phyloP scores from a whole-genome alignment of 1,140 invertebrate genomes.

The Drosophila arizonae region DNA sequence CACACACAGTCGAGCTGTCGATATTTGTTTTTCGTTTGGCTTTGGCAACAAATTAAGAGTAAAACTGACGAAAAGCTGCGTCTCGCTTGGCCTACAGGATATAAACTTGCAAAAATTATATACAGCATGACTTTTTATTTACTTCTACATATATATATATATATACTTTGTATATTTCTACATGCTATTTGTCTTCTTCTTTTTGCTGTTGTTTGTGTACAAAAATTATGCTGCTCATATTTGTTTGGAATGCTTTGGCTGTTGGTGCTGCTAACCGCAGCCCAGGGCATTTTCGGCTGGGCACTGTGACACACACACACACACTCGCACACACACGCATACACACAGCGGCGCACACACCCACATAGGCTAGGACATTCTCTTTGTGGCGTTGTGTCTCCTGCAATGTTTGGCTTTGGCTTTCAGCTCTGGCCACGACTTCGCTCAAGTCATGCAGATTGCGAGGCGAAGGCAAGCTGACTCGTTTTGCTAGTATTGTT shows the following conservation, averaged over 20 bases:
- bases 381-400: conserved; percentile 58
- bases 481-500: conserved; percentile 36
- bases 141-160: background rate
- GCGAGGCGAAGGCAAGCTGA: conserved; percentile 32
- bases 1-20: conserved; percentile 50
- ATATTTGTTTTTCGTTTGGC: conserved; percentile 68
- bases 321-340: conserved; percentile 33
- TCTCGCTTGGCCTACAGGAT: conserved; percentile 1
- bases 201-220: conserved; percentile 6
- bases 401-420: conserved; percentile 25
- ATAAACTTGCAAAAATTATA: conserved; percentile 23
- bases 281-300: conserved; percentile 18
- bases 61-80: conserved; percentile 61
- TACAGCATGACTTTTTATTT: conserved; percentile 35
- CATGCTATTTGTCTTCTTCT: background rate
- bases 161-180: background rate
- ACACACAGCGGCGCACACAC: conserved; percentile 8
- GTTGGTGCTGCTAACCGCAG: conserved; percentile 51
- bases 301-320: conserved; percentile 30
- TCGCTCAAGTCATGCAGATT: conserved; percentile 52
- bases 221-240: conserved; percentile 75
- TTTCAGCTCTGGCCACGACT: conserved; percentile 32
- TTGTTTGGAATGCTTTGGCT: conserved; percentile 71
- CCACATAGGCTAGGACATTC: conserved; percentile 58
- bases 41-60: conserved; percentile 46